A percentile compares a stretch with the other conserved stretches of the same genome.
These are phyloP conservation scores for Apis cerana DNA, from an alignment of 1,140 invertebrate species.

Conservation along the genomic window DNA sequence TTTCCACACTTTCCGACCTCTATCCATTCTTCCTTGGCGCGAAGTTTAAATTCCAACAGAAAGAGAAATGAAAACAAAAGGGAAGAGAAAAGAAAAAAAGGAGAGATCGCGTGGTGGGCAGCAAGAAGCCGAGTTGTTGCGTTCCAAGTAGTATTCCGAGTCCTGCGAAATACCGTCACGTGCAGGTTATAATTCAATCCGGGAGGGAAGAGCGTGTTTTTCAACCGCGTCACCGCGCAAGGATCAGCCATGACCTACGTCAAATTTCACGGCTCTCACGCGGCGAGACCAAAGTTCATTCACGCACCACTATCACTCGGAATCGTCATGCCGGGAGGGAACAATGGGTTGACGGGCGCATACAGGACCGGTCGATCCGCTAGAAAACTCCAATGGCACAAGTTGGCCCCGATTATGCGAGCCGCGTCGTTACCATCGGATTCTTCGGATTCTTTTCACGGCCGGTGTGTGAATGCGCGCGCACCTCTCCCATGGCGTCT, in stretches of 20 bases:
- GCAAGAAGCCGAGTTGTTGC: constrained; percentile 9
- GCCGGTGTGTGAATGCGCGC: not conserved
- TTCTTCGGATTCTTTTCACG: constrained; percentile 21
- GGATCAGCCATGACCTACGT: constrained; percentile 58
- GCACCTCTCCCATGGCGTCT: not conserved
- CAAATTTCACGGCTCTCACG: constrained; percentile 47
- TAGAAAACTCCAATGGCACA: constrained; percentile 19
- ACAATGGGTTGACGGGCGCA: not conserved
- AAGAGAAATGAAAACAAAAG: too few relatives aligned
- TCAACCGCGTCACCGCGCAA: not conserved
- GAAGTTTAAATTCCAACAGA: not conserved
- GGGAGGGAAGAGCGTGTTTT: constrained; percentile 9
- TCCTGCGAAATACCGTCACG: constrained; percentile 29
- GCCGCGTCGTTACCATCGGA: not conserved
- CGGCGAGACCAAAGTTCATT: constrained; percentile 5
- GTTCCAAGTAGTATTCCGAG: constrained; percentile 28
- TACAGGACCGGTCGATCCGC: not conserved
- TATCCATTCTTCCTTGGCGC: not conserved
- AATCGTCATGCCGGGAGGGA: constrained; percentile 10
- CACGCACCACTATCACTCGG: constrained; percentile 12
- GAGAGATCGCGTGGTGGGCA: not conserved
- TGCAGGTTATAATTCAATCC: constrained; percentile 35
- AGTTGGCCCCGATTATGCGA: constrained; percentile 28
- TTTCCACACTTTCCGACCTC: too few relatives aligned
- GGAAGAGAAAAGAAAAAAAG: too few relatives aligned